Evolutionary conservation across 2,797 vertebrate genomes (phyloP).

Genomic region (Paguma larvata): DNA sequence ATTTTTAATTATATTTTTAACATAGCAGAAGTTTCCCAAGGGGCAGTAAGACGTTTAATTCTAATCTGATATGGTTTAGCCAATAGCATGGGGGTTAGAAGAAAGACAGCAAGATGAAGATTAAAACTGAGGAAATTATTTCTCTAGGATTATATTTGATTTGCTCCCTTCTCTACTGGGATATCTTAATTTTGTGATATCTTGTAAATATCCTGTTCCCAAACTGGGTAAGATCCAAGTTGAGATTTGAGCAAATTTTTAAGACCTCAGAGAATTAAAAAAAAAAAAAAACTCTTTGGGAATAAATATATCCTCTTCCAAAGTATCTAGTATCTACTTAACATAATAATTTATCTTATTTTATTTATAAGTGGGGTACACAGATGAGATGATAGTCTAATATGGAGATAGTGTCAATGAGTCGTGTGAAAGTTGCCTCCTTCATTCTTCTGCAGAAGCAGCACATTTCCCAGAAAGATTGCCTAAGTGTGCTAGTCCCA

Average conservation of each 20-base stretch:
- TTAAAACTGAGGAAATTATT: not conserved
- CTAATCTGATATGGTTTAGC: not conserved
- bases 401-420: not conserved
- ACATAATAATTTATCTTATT: not conserved
- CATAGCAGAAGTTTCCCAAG: not conserved
- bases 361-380: not conserved
- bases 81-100: not conserved
- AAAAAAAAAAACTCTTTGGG: not conserved
- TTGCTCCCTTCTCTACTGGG: not conserved
- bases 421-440: not conserved
- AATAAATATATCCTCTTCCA: not conserved
- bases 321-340: not conserved
- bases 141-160: slow-evolving; percentile 18
- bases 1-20: slow-evolving; percentile 42
- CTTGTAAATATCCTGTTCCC: not conserved
- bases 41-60: not conserved
- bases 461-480: not conserved
- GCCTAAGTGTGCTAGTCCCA: not conserved
- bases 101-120: not conserved
- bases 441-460: not conserved
- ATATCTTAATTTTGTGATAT: slow-evolving; percentile 53
- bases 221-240: not conserved
- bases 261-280: not conserved
- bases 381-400: not conserved
- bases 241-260: slow-evolving; percentile 32